These are phyloP conservation scores for Anagyrus pseudococci DNA, from an alignment of 2,888 invertebrate species.

Conservation along the genomic window DNA sequence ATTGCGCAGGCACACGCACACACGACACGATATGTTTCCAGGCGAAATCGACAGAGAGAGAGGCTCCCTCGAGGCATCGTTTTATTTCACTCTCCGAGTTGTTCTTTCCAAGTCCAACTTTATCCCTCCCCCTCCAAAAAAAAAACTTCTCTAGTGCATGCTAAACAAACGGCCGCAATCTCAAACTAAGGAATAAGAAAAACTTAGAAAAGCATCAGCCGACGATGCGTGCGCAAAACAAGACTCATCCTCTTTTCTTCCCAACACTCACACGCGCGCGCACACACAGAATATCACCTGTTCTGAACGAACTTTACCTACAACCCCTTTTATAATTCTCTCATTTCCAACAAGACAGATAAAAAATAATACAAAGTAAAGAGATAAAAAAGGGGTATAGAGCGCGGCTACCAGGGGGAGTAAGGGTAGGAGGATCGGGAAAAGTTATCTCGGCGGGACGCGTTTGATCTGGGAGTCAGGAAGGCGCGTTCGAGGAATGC, in stretches of 20 bases:
- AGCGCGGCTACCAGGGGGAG: too few relatives aligned
- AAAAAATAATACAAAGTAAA: constrained; percentile 4
- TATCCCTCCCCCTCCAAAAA: too few relatives aligned
- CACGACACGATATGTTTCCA: too few relatives aligned
- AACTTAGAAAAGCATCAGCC: constrained; percentile 8
- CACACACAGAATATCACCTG: too few relatives aligned
- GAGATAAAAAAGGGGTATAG: constrained; percentile 25
- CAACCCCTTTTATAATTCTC: constrained; percentile 18
- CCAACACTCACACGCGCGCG: too few relatives aligned
- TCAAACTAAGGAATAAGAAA: constrained; percentile 16
- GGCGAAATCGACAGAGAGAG: too few relatives aligned
- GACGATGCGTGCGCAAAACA: not conserved
- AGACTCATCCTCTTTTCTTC: too few relatives aligned
- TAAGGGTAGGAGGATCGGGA: constrained; percentile 18
- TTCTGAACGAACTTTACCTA: too few relatives aligned
- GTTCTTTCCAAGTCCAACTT: too few relatives aligned
- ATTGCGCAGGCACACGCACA: too few relatives aligned
- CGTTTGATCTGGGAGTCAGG: constrained; percentile 25
- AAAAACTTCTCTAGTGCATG: constrained; percentile 1
- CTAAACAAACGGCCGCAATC: constrained; percentile 18
- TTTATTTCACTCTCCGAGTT: not conserved
- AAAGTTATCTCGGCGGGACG: constrained; percentile 32
- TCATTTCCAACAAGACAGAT: not conserved
- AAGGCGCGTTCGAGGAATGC: constrained; percentile 6
- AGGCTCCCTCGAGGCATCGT: too few relatives aligned